Evolutionary conservation across 2,113 vertebrate genomes (phyloP).

Genomic region (Mastomys coucha): DNA sequence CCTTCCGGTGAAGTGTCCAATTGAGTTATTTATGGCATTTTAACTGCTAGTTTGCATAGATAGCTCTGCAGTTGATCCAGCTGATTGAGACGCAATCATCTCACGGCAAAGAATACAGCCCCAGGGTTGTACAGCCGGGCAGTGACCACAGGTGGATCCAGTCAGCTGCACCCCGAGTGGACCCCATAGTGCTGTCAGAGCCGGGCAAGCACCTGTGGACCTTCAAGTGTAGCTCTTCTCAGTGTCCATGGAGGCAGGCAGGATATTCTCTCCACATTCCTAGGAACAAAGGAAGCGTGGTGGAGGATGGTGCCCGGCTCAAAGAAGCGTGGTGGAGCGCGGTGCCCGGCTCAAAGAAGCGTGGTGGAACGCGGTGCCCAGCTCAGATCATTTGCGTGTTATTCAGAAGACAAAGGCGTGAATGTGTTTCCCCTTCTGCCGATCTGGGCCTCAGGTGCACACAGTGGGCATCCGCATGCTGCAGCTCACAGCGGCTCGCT

Average conservation of each 20-base stretch:
- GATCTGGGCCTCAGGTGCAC: not conserved
- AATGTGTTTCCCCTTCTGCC: fast-evolving
- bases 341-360: fast-evolving
- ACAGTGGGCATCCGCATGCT: fast-evolving
- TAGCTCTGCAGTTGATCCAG: slow-evolving; percentile 56
- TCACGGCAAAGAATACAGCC: slow-evolving; percentile 28
- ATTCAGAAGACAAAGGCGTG: not conserved
- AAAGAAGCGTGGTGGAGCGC: fast-evolving
- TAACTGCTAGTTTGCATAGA: slow-evolving; percentile 72
- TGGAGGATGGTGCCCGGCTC: fast-evolving
- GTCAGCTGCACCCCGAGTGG: not conserved
- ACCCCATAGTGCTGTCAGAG: not conserved
- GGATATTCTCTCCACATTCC: not conserved
- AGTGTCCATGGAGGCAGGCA: fast-evolving
- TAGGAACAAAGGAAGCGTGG: fast-evolving
- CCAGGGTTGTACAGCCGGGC: not conserved
- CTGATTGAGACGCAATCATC: slow-evolving; percentile 61
- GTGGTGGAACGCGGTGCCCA: fast-evolving
- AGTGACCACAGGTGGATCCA: not conserved
- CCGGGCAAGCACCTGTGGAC: not conserved
- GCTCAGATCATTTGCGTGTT: not conserved
- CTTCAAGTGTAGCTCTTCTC: too few species aligned
- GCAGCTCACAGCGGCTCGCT: fast-evolving
- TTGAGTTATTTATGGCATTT: slow-evolving; percentile 77
- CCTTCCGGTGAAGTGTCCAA: slow-evolving; percentile 57